Base-by-base conservation (phyloP, 2,797 vertebrate species). In the Lerista edwardsae region DNA sequence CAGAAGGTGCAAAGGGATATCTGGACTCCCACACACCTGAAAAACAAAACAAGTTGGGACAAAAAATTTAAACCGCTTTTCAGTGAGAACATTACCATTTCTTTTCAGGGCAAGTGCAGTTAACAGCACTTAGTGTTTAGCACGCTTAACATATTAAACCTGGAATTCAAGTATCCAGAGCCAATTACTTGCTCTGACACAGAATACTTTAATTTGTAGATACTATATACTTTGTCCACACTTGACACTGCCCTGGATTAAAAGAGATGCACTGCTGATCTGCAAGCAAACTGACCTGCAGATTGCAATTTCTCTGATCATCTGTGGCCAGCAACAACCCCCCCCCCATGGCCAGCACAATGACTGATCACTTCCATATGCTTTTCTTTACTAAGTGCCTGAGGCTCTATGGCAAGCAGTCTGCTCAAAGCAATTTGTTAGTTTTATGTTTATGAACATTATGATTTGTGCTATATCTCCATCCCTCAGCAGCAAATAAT, bases 21-120 rank as follows among this genome's bases (percentile, higher is more conserved):
- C 99, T 0, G 99, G 99, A 91, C 99, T 99, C 68, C 99, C 99
- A 55, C 99, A 99, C 2, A 99, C 98, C 99, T 99, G 91, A 5
- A 75, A 90, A 88, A 83, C 6, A 85, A 86, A 64, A 86, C 0
- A n/a, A 2, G 14, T 80, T 1, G 36, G 23, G 29, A 5, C 0
- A 88, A 74, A 31, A 64, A 21, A 77, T 25, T 65, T 83, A 3
- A 90, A 51, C 2, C 61, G 6, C 36, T 85, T 88, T 75, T 84
- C 25, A 71, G 0, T 14, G 8, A 77, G 14, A 86, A 86, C 76
- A 51, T 21, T 44, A 89, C 47, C n/a, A 29, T 15, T 21, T 51
- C 14, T 51, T 47, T 11, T 11, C 44, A 10, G 2, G 47, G 12
- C 5, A 11, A 51, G 12, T 51, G 47, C 47, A 10, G 5, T 51